Base-by-base conservation (phyloP, 2,888 invertebrate species). In the Steinernema scapterisci region DNA sequence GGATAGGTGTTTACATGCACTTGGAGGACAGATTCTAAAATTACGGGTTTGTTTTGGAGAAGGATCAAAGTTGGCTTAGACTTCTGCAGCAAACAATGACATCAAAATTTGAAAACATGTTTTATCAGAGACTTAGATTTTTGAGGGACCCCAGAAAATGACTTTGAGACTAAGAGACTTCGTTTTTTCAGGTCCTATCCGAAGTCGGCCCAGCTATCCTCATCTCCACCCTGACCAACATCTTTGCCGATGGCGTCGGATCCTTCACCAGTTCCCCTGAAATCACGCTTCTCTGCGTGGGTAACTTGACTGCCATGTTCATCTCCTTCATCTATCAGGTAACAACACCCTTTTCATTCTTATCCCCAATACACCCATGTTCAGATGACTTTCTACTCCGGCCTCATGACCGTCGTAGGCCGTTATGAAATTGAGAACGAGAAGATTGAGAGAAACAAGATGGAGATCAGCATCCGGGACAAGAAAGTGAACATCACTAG, bases 141-240 rank as follows among this genome's bases (percentile, higher is more conserved):
- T n/a, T n/a, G n/a, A n/a, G n/a, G n/a, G n/a, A n/a, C n/a, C n/a
- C n/a, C n/a, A n/a, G n/a, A n/a, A n/a, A n/a, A n/a, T n/a, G n/a
- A n/a, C n/a, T n/a, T n/a, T n/a, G n/a, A n/a, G n/a, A 38, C 38
- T 38, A 38, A 38, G 9, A 38, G 9, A 38, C 3, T 3, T 9
- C 38, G 9, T 38, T 25, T 38, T n/a, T 78, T 7, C 48, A 81
- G 80, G 83, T 84, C 56, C 78, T 85, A 70, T 81, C 82, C 3
- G 85, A 85, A 78, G 83, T 85, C 19, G 85, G 85, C 9, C 85
- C 85, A 25, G 85, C 85, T 23, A 85, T 85, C 51, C 77, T 85
- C 31, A 85, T 85, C 75, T 85, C 85, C 11, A 81, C 82, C 21
- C 77, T 85, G 46, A 85, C 85, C 9, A 85, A 85, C 75, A 81